Base-by-base conservation (phyloP, 2,888 invertebrate genomes). In the Phalera bucephala region DNA sequence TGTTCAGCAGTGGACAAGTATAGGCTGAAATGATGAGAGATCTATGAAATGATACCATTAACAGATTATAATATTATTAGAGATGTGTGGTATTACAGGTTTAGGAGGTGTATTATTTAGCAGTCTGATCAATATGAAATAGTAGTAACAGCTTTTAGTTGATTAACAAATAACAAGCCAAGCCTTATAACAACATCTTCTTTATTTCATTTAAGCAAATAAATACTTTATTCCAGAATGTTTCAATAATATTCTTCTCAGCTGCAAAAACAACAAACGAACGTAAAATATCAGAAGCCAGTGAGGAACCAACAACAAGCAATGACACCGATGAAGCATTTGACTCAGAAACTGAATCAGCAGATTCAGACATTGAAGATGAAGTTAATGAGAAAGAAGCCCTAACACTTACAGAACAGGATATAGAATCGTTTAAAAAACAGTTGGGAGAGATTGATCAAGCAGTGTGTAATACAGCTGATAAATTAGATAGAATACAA, bases 181-280 rank as follows among this genome's bases (percentile, higher is more conserved):
- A n/a, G n/a, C n/a, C n/a, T n/a, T n/a, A n/a, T n/a, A n/a, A n/a
- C n/a, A n/a, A n/a, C n/a, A n/a, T 25, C 7, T 27, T 14, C 2
- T 9, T 17, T 19, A 27, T 8, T 13, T 26, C 2, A 22, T n/a
- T 22, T 9, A 2, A 28, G 15, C n/a, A 8, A 1, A 28, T 15
- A n/a, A 23, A 8, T 13, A 8, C 0, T 8, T 21, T n/a, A 3
- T 80, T 81, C 8, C 74, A 90, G 84, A 89, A 93, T 36, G 91
- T 97, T 1, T 91, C 91, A 27, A 93, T 96, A 14, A 95, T 95
- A 5, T 99, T 99, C 82, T 99, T 97, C 90, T 99, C 98, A 0
- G 99, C 99, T 0, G 91, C 93, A 1, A 78, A 93, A 71, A 91
- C 90, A 20, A 83, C 93, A 45, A 89, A 90, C 57, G 81, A 85